Percentiles rank a stretch among this genome's conserved stretches.
phyloP scores from a whole-genome alignment of 2,797 vertebrate species.

The Psittacula derbiana region DNA sequence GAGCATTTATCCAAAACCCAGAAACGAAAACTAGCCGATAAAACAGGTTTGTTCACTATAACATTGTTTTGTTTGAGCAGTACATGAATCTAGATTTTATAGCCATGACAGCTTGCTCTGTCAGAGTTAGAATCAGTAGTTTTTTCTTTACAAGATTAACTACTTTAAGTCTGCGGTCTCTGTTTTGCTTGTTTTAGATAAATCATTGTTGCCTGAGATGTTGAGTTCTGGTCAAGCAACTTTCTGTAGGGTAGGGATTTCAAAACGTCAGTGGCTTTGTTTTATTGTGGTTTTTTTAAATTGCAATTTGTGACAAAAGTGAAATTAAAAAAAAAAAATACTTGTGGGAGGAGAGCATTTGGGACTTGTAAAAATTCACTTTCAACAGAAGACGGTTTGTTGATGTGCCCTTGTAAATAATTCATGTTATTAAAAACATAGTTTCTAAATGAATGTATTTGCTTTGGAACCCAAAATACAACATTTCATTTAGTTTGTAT shows the following conservation, averaged over 20 bases:
- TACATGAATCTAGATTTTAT: not conserved
- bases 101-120: not conserved
- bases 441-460: not conserved
- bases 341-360: not conserved
- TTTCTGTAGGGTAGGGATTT: not conserved
- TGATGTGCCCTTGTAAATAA: not conserved
- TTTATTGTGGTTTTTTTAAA: not conserved
- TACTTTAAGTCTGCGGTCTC: not conserved
- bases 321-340: not conserved
- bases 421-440: not conserved
- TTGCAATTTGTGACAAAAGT: not conserved
- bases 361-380: not conserved
- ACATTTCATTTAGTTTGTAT: not conserved
- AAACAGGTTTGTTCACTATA: constrained; percentile 82
- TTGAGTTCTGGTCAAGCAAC: not conserved
- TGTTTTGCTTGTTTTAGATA: not conserved
- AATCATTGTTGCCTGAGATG: not conserved
- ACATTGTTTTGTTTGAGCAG: not conserved
- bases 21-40: constrained; percentile 90
- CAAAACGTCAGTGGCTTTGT: not conserved
- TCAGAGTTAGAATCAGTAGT: not conserved
- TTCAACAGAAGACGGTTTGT: not conserved
- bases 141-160: not conserved
- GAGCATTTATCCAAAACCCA: constrained; percentile 97
- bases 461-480: not conserved